phyloP scores from a whole-genome alignment of 2,113 vertebrate genomes.

The Onychorhynchus coronatus region DNA sequence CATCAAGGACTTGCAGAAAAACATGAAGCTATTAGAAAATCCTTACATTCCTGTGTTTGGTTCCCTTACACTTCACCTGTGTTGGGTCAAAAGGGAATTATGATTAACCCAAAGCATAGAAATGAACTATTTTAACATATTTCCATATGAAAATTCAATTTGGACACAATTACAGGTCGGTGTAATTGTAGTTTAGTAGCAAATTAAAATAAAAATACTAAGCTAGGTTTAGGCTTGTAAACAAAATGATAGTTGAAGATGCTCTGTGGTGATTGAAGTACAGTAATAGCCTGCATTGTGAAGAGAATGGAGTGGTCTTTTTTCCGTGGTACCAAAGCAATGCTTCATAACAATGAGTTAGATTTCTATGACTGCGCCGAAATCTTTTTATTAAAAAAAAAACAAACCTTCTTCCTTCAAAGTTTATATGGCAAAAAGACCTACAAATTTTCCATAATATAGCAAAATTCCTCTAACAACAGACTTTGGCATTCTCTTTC shows the following conservation, averaged over 20 bases:
- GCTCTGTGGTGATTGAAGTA: not conserved
- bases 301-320: not conserved
- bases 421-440: not conserved
- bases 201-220: not conserved
- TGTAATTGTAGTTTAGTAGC: not conserved
- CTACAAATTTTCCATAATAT: not conserved
- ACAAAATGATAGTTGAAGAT: not conserved
- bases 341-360: not conserved
- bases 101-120: too few species aligned
- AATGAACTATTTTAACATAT: not conserved
- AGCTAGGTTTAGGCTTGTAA: not conserved
- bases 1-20: conserved; percentile 77
- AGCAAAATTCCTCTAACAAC: not conserved
- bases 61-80: too few species aligned
- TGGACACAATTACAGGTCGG: not conserved
- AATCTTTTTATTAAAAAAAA: not conserved
- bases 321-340: not conserved
- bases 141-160: not conserved
- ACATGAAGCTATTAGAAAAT: conserved; percentile 72
- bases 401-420: not conserved
- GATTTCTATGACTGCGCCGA: not conserved
- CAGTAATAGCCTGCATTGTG: not conserved
- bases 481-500: not conserved
- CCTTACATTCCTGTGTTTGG: conserved; percentile 20
- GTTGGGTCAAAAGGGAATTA: too few species aligned